Percentiles rank a stretch among this genome's conserved stretches.
phyloP scores from a whole-genome alignment of 2,797 vertebrate genomes.

The Hemitrygon akajei region DNA sequence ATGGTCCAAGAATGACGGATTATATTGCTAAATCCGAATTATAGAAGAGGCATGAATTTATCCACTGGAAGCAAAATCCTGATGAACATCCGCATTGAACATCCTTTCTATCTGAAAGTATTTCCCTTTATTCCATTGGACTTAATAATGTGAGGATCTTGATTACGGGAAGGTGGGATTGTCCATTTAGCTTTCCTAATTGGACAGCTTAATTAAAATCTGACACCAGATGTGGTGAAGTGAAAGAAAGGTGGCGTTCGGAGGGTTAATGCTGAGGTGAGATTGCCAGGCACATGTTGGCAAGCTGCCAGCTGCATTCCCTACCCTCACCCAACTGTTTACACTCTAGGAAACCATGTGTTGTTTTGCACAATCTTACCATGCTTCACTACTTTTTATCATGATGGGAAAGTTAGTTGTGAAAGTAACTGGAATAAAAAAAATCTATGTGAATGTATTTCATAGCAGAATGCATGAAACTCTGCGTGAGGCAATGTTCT shows the following conservation, averaged over 20 bases:
- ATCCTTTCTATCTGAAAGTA: background rate
- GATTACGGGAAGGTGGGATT: background rate
- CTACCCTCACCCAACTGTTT: background rate
- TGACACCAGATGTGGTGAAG: constrained; percentile 26
- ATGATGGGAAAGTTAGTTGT: constrained; percentile 1
- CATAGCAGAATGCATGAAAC: background rate
- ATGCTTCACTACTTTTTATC: background rate
- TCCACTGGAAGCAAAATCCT: background rate
- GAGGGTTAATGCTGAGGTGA: constrained; percentile 9
- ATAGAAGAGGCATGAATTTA: background rate
- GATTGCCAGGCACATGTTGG: background rate
- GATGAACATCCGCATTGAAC: too few relatives aligned
- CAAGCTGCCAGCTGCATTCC: background rate
- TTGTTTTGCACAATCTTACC: background rate
- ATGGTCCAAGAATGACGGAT: too few relatives aligned
- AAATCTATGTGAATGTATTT: constrained; percentile 9
- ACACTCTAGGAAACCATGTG: background rate
- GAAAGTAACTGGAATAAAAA: background rate
- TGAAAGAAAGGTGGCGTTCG: background rate
- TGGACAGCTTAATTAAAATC: constrained; percentile 33
- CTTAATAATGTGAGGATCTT: background rate
- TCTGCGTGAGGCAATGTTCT: background rate
- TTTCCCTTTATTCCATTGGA: background rate
- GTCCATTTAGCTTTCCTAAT: constrained; percentile 13
- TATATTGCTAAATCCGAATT: background rate